These are phyloP conservation scores for Brotula barbata DNA, from an alignment of 2,797 vertebrate genomes.

Conservation along the genomic window DNA sequence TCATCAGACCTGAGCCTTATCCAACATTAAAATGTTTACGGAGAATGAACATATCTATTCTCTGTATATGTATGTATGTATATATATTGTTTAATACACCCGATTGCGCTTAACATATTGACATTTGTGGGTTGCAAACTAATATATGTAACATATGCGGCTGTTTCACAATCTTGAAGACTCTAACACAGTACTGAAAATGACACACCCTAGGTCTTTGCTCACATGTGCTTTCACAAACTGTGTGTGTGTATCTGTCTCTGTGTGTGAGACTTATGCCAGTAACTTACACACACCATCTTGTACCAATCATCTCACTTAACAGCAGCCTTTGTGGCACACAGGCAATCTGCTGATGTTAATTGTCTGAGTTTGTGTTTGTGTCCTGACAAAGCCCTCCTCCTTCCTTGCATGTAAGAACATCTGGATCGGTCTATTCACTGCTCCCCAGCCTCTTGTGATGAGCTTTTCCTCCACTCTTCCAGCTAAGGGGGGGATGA, in stretches of 20 bases:
- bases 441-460: conserved; percentile 50
- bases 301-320: conserved; percentile 59
- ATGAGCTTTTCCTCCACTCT: conserved; percentile 35
- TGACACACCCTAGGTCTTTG: conserved; percentile 13
- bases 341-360: conserved; percentile 82
- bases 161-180: conserved; percentile 2
- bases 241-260: conserved; percentile 1
- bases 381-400: conserved; percentile 62
- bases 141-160: too few species aligned
- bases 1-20: too few species aligned
- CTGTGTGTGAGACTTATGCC: conserved; percentile 25
- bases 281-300: conserved; percentile 47
- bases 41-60: too few species aligned
- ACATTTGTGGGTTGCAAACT: background rate
- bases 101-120: background rate
- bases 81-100: background rate
- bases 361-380: conserved; percentile 62
- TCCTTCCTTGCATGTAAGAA: conserved; percentile 48
- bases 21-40: too few species aligned
- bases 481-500: conserved; percentile 25
- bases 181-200: conserved; percentile 3
- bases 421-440: conserved; percentile 67
- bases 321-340: conserved; percentile 67
- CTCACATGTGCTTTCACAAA: conserved; percentile 31
- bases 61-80: too few species aligned